Evolutionary conservation across 2,888 invertebrate species (phyloP).

Genomic region (Drosophila planitibia): DNA sequence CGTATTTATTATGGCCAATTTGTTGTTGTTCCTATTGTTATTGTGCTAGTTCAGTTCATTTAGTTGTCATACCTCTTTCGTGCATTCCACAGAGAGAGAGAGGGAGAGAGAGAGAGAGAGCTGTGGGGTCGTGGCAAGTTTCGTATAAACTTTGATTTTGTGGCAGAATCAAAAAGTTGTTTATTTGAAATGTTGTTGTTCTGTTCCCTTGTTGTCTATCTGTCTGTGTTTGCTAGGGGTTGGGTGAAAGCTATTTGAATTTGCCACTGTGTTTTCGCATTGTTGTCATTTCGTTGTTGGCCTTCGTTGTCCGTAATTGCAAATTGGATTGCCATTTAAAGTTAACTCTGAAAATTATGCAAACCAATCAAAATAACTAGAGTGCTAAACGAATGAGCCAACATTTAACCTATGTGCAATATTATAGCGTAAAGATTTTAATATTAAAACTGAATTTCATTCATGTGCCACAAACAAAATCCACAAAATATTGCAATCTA

Average conservation of each 20-base stretch:
- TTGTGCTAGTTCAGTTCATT: slow-evolving; percentile 23
- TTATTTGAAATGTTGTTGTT: slow-evolving; percentile 27
- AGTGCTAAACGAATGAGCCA: background rate
- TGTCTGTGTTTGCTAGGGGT: background rate
- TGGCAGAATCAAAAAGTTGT: slow-evolving; percentile 33
- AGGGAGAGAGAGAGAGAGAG: background rate
- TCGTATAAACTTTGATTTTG: slow-evolving; percentile 46
- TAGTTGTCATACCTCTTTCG: slow-evolving; percentile 16
- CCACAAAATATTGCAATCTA: background rate
- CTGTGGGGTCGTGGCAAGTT: slow-evolving; percentile 14
- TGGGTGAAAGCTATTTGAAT: slow-evolving; percentile 6
- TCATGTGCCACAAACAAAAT: slow-evolving; percentile 1
- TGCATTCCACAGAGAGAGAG: background rate
- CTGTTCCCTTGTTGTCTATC: slow-evolving; percentile 8
- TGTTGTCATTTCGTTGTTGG: slow-evolving; percentile 32
- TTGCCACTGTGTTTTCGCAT: slow-evolving; percentile 33
- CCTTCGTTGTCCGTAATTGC: slow-evolving; percentile 30
- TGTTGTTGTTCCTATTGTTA: slow-evolving; percentile 1
- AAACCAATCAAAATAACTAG: slow-evolving; percentile 17
- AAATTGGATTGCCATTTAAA: slow-evolving; percentile 42
- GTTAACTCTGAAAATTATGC: slow-evolving; percentile 17
- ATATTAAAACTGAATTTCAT: background rate
- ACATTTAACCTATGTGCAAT: background rate
- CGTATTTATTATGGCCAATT: slow-evolving; percentile 6
- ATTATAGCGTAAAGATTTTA: background rate